phyloP scores from a whole-genome alignment of 2,797 vertebrate species.

The Gallirallus australis region DNA sequence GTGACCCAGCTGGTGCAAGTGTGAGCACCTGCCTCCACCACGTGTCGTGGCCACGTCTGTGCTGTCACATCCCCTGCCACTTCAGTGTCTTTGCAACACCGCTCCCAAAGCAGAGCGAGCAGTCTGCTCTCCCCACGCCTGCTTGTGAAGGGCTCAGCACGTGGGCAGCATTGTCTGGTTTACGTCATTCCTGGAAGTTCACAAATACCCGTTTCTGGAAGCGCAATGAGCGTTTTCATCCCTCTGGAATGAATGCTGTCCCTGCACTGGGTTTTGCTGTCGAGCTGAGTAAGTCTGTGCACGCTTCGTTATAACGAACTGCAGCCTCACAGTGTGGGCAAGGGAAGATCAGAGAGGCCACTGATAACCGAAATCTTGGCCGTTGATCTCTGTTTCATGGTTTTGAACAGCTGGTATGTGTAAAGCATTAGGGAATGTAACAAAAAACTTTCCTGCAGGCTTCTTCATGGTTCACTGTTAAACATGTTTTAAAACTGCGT shows the following conservation, averaged over 20 bases:
- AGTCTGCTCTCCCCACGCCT: neutral
- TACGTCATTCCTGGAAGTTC: conserved; percentile 11
- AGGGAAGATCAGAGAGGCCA: neutral
- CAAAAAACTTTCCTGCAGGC: neutral
- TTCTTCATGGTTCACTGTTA: neutral
- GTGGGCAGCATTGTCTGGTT: neutral
- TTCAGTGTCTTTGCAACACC: neutral
- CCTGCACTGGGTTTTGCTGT: neutral
- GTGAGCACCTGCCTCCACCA: neutral
- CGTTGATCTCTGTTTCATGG: neutral
- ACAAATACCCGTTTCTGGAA: neutral
- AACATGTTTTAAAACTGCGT: neutral
- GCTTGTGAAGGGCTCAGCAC: neutral
- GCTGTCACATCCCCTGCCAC: neutral
- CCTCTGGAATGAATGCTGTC: neutral
- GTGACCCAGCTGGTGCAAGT: neutral
- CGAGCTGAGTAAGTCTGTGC: neutral
- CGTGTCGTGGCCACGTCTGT: rapidly evolving
- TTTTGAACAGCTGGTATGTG: neutral
- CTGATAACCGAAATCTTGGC: neutral
- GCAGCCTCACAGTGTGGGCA: neutral
- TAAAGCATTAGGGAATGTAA: neutral
- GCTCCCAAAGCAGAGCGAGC: neutral
- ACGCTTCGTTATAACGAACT: neutral
- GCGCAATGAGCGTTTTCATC: neutral